phyloP scores from a whole-genome alignment of 1,140 invertebrate species.

The Bemisia tabaci region DNA sequence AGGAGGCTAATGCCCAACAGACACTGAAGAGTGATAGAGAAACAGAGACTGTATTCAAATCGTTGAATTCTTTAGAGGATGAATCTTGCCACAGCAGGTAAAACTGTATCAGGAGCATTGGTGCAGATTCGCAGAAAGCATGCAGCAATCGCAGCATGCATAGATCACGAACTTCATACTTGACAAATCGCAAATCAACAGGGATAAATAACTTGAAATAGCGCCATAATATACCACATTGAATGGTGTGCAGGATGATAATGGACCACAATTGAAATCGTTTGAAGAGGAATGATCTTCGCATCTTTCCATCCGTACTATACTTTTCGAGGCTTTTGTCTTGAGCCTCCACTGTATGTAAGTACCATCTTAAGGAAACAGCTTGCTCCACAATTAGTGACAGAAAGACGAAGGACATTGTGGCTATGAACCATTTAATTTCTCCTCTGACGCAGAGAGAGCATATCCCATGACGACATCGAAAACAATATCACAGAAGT shows the following conservation, averaged over 20 bases:
- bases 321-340: conserved; percentile 15
- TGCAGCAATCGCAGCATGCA: conserved; percentile 71
- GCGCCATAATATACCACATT: conserved; percentile 73
- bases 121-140: conserved; percentile 73
- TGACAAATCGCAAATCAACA: conserved; percentile 66
- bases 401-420: conserved; percentile 47
- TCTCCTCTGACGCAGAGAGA: conserved; percentile 50
- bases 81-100: conserved; percentile 47
- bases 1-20: conserved; percentile 81
- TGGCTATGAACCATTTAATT: conserved; percentile 43
- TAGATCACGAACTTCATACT: conserved; percentile 58
- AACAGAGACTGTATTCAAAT: conserved; percentile 68
- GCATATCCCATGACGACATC: conserved; percentile 73
- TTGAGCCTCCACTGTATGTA: conserved; percentile 19
- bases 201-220: conserved; percentile 79
- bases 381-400: conserved; percentile 55
- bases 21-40: conserved; percentile 68
- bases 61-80: conserved; percentile 41
- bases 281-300: conserved; percentile 3
- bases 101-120: conserved; percentile 69
- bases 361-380: conserved; percentile 33
- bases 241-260: conserved; percentile 53
- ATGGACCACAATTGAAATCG: conserved; percentile 33
- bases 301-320: conserved; percentile 9
- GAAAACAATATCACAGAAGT: conserved; percentile 83